Base-by-base conservation (phyloP, 2,113 vertebrate genomes). In the Fregata magnificens region DNA sequence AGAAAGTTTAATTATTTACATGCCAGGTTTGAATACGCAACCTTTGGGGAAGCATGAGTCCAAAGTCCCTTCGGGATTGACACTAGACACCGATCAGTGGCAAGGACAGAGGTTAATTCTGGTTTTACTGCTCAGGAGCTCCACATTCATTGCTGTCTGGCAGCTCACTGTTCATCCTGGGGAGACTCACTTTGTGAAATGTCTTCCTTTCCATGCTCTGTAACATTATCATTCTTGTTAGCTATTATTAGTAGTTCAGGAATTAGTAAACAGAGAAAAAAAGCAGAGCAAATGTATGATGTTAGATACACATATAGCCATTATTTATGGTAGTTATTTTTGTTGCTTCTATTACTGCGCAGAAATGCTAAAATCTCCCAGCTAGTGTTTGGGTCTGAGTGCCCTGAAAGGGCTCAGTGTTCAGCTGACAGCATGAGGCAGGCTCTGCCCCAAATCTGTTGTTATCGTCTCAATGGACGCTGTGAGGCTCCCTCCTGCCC, bases 1-100 rank as follows among this genome's bases (percentile, higher is more conserved):
- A 79, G 56, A 77, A 61, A 82, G 77, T 61, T 96, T 96, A 97
- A 97, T 96, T 89, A 95, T 96, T 87, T 91, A 95, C 73, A 3
- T 34, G 14, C 10, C 29, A 40, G 19, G 50, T 66, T 94, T 93
- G 67, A 86, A 62, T 59, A 81, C 36, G 32, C 53, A 92, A 42
- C 21, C 10, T 82, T 40, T 91, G 44, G 62, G 29, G 36, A 84
- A 86, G 44, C 25, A 9, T 19, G 44, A 71, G 77, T 95, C 65
- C 6, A n/a, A 88, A 96, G 87, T 94, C 73, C 49, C 1, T 50
- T 50, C 0, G 0, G 44, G 73, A 58, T 71, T 85, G 73, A 71
- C 21, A 17, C 13, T 59, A n/a, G 70, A 10, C 11, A n/a, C 36
- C 29, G 36, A 76, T 88, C 32, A 32, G 61, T 22, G 53, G 26